Base-by-base conservation (phyloP, 2,797 vertebrate genomes). In the Lutjanus campechanus region DNA sequence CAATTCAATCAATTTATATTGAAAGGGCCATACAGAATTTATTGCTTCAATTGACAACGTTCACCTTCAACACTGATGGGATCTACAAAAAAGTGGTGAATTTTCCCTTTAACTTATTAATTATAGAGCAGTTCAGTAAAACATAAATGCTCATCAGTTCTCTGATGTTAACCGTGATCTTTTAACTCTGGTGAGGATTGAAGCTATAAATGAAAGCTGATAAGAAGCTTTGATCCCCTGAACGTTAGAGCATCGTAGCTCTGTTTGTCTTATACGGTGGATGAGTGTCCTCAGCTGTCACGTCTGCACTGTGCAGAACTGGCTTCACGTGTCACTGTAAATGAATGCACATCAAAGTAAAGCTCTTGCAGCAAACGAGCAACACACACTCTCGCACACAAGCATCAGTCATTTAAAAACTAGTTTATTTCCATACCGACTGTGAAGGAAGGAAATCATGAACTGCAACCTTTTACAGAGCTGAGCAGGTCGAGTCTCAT, bases 371-470 rank as follows among this genome's bases (percentile, higher is more conserved):
- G 29, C 20, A 20, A 71, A 76, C 62, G 19, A 60, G 7, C 7
- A 41, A 76, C 3, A 82, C 29, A 44, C 20, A 60, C 1, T 22
- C 22, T n/a, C n/a, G 60, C 1, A 1, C 4, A 86, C 29, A 43
- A 5, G 1, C 9, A 55, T 43, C 17, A 40, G 54, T 88, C 64
- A 56, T 84, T 87, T 87, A 65, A 88, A 92, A 93, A 89, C 71
- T 22, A 81, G 20, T 94, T 94, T 91, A 92, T 93, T 93, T 89
- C 72, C 77, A 84, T 78, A 76, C 76, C n/a, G 55, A 72, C 55
- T 17, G n/a, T 63, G 69, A 50, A 65, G 49, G 63, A 82, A 56
- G 25, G n/a, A 67, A 51, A 77, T 77, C 49, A 5, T 71, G 22
- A 80, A 73, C 68, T 65, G 51, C 16, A 70, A 79, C 58, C 25